These are phyloP conservation scores for Eupleurogrammus muticus DNA, from an alignment of 2,797 vertebrate species.

Conservation along the genomic window DNA sequence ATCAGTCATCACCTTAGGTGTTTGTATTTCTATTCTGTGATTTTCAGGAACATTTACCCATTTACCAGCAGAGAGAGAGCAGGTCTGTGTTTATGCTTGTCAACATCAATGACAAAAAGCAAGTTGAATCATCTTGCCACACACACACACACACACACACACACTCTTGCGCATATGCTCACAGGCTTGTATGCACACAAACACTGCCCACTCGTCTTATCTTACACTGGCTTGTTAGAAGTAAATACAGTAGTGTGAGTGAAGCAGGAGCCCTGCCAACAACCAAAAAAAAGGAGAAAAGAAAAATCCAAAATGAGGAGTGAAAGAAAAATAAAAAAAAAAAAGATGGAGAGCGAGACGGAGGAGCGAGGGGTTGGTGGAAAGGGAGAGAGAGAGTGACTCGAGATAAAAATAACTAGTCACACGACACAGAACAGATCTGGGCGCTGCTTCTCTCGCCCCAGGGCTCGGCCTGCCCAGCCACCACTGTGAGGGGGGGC, in stretches of 20 bases:
- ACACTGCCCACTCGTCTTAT: constrained; percentile 67
- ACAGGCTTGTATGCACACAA: constrained; percentile 36
- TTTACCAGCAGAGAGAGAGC: constrained; percentile 57
- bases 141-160: constrained; percentile 29
- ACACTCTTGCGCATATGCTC: constrained; percentile 10
- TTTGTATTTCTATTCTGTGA: constrained; percentile 27
- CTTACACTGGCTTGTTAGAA: constrained; percentile 52
- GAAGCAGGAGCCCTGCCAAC: constrained; percentile 61
- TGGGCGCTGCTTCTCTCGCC: constrained; percentile 84
- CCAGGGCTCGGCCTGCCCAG: constrained; percentile 76
- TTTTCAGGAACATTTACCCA: constrained; percentile 55
- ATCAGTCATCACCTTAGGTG: constrained; percentile 25
- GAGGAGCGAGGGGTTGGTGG: constrained; percentile 50
- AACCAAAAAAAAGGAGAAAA: constrained; percentile 38
- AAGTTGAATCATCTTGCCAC: constrained; percentile 61
- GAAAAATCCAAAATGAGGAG: constrained; percentile 43
- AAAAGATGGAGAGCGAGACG: constrained; percentile 28
- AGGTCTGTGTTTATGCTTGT: constrained; percentile 60
- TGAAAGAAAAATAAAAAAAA: constrained; percentile 48
- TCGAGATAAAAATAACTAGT: constrained; percentile 94
- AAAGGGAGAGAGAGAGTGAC: constrained; percentile 83
- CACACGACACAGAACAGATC: constrained; percentile 87
- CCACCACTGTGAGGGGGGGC: constrained; percentile 44
- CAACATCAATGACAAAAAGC: constrained; percentile 70
- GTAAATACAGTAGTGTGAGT: constrained; percentile 66